A percentile compares a stretch with the other conserved stretches of the same genome.
These are phyloP conservation scores for Phalanger gymnotis DNA, from an alignment of 2,797 vertebrate species.

Conservation along the genomic window DNA sequence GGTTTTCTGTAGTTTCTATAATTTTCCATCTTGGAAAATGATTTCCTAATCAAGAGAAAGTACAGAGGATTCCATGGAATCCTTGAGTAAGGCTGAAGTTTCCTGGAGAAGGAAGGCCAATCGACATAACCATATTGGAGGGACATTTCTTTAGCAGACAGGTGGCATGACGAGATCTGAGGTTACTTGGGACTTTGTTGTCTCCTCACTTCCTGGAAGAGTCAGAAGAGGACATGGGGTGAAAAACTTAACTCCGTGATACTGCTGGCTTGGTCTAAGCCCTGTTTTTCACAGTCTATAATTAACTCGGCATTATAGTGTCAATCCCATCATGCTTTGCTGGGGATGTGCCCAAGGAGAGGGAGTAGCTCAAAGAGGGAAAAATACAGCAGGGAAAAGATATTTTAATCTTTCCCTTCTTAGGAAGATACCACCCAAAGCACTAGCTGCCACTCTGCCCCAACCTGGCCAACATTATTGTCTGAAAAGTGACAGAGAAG, in stretches of 20 bases:
- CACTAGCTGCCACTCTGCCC: accelerated
- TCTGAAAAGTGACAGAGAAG: background rate
- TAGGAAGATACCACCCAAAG: background rate
- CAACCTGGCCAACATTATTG: background rate
- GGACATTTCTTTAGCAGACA: background rate
- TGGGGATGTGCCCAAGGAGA: background rate
- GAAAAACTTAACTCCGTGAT: background rate
- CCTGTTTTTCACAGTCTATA: background rate
- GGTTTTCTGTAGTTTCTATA: background rate
- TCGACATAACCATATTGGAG: background rate
- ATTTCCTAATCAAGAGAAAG: background rate
- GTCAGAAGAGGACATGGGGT: background rate
- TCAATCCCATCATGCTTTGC: background rate
- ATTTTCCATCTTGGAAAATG: background rate
- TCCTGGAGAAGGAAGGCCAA: background rate
- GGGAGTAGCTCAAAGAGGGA: constrained; percentile 4
- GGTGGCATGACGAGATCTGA: too few relatives aligned
- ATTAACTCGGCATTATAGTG: background rate
- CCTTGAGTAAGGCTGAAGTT: background rate
- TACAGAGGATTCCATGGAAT: background rate
- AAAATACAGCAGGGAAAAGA: constrained; percentile 12
- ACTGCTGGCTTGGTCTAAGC: background rate
- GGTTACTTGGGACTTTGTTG: background rate
- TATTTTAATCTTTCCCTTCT: background rate
- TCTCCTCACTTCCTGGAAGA: background rate